Base-by-base conservation (phyloP, 2,113 vertebrate species). In the Struthio camelus region DNA sequence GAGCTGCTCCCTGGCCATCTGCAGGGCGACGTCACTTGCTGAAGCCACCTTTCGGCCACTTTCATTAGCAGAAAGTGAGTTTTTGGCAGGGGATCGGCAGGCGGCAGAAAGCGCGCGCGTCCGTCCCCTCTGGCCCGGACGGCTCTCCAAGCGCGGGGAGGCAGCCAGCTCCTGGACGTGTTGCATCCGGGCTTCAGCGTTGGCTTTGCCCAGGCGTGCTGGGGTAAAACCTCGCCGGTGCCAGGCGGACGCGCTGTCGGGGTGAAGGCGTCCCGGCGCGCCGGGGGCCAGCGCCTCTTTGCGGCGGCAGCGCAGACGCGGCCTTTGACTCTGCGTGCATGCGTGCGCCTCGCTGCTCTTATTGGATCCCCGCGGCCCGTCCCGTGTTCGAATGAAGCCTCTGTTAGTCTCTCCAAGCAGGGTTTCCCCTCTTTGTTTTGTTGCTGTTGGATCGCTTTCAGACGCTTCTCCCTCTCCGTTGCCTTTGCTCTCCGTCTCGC, bases 151-250 rank as follows among this genome's bases (percentile, higher is more conserved):
- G 36, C 20, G 36, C 13, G 9, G 32, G 56, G 23, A 3, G 76
- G 87, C 69, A n/a, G 62, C 28, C 0, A 2, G 2, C 14, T 54
- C 66, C 34, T 20, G 69, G 73, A 61, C 69, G 16, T 8, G 34
- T 59, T 59, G 70, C 10, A 14, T 27, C 32, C 23, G 2, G 0
- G 2, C 78, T 40, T 36, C 30, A 17, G 4, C 14, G 19, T 36
- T 28, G 36, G 34, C 66, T 64, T 20, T 50, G 40, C 56, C 34
- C 2, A 1, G 23, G 2, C 62, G 1, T 0, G 12, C 7, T 40
- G 50, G 46, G 46, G 30, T 72, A 22, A 70, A 70, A 67, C 12
- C 67, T 30, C 30, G n/a, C 3, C 7, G 46, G 22, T 70, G 5
- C 18, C 46, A 19, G 46, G 46, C 46, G 19, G 46, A 19, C 18